These are phyloP conservation scores for Oncorhynchus keta DNA, from an alignment of 2,113 vertebrate species.

Conservation along the genomic window DNA sequence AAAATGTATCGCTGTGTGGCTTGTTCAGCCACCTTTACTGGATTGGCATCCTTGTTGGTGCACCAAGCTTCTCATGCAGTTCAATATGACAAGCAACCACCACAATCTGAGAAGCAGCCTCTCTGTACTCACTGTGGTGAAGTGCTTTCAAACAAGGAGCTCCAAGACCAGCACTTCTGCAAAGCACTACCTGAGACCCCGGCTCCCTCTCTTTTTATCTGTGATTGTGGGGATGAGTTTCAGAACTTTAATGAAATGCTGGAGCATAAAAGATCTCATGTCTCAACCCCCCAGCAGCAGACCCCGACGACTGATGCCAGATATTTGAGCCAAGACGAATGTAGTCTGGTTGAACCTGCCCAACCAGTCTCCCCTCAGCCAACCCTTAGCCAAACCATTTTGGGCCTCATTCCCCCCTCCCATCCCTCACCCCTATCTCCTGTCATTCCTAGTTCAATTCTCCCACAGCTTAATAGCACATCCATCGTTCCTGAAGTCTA, in stretches of 20 bases:
- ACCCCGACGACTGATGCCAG: slow-evolving; percentile 24
- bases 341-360: slow-evolving; percentile 13
- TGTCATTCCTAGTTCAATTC: background rate
- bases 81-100: slow-evolving; percentile 24
- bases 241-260: slow-evolving; percentile 58
- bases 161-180: slow-evolving; percentile 39
- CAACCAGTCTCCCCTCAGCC: slow-evolving; percentile 13
- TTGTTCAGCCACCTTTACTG: slow-evolving; percentile 72
- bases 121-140: slow-evolving; percentile 50
- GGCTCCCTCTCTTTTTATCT: slow-evolving; percentile 54
- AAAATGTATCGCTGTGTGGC: slow-evolving; percentile 75
- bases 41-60: slow-evolving; percentile 71
- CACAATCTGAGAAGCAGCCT: slow-evolving; percentile 27
- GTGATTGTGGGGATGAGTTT: slow-evolving; percentile 72
- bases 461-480: slow-evolving; percentile 1
- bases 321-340: slow-evolving; percentile 7
- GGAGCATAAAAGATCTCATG: slow-evolving; percentile 63
- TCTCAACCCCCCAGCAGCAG: slow-evolving; percentile 36
- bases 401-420: slow-evolving; percentile 36
- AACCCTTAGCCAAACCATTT: slow-evolving; percentile 20
- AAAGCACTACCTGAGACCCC: slow-evolving; percentile 29
- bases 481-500: slow-evolving; percentile 33
- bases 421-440: slow-evolving; percentile 21
- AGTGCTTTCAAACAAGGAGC: slow-evolving; percentile 41
- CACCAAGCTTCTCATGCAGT: slow-evolving; percentile 65